These are phyloP conservation scores for Drosophila formosana DNA, from an alignment of 2,888 invertebrate genomes.

Conservation along the genomic window DNA sequence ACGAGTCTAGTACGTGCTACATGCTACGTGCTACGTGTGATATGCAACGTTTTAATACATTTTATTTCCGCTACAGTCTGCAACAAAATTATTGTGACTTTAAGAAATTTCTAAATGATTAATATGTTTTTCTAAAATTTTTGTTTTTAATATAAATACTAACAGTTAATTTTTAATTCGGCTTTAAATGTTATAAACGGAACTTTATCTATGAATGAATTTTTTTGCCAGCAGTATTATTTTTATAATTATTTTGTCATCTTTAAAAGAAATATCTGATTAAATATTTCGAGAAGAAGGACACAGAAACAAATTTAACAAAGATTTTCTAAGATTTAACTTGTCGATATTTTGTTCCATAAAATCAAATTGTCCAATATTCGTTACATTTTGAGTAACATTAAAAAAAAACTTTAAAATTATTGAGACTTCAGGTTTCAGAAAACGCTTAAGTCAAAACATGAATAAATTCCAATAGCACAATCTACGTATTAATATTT, in stretches of 20 bases:
- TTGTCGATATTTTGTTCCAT: no score
- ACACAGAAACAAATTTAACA: no score
- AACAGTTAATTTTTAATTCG: background rate
- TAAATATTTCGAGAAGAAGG: no score
- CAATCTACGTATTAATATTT: background rate
- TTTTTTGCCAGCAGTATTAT: background rate
- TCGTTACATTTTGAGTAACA: no score
- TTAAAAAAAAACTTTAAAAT: no score
- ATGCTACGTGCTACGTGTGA: slow-evolving; percentile 2
- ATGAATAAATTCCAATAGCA: background rate
- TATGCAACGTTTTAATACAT: slow-evolving; percentile 7
- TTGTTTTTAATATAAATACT: background rate
- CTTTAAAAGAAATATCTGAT: no score
- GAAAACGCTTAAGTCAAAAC: no score
- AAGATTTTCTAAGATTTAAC: no score
- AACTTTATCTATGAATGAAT: background rate
- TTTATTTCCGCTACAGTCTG: slow-evolving; percentile 33
- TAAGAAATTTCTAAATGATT: background rate
- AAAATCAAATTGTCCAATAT: no score
- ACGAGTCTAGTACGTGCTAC: slow-evolving; percentile 18
- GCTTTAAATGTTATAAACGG: background rate
- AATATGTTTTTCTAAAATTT: background rate
- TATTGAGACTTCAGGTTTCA: no score
- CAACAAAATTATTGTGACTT: slow-evolving; percentile 11
- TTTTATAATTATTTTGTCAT: no score